phyloP scores from a whole-genome alignment of 35 echinoderm and acorn worm species.

The Amphiura filiformis region DNA sequence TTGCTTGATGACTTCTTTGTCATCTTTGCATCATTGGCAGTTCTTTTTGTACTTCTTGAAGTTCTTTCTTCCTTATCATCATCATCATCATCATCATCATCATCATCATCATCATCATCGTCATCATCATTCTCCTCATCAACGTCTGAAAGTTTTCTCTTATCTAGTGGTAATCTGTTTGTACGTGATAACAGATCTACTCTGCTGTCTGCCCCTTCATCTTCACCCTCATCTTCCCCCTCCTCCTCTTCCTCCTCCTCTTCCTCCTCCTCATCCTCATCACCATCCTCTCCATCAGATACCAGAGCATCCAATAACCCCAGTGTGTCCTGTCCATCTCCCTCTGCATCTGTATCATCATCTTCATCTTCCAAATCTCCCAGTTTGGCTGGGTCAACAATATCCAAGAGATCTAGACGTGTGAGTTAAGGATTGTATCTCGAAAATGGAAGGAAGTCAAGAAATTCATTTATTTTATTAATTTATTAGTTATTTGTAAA shows the following conservation, averaged over 20 bases:
- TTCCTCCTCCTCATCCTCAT: not conserved
- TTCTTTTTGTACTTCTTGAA: not conserved
- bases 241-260: not conserved
- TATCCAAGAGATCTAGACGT: constrained; percentile 76
- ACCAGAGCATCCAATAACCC: not conserved
- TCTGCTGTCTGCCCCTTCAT: too few species aligned
- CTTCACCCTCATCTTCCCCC: not conserved
- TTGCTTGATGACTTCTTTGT: too few species aligned
- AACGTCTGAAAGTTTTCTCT: not conserved
- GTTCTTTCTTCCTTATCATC: not conserved
- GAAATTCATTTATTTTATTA: too few species aligned
- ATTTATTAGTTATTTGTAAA: not conserved
- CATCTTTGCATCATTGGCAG: not conserved
- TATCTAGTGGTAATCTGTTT: too few species aligned
- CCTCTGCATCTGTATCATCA: constrained; percentile 18
- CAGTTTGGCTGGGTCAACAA: constrained; percentile 65
- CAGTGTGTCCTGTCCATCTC: not conserved
- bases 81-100: constrained; percentile 23
- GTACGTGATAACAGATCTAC: too few species aligned
- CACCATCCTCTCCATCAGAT: constrained; percentile 8
- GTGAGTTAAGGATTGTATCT: not conserved
- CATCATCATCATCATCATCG: constrained; percentile 28
- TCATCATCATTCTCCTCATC: not conserved
- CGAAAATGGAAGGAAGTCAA: not conserved
- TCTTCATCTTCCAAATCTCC: constrained; percentile 17